phyloP scores from a whole-genome alignment of 2,113 vertebrate species.

The Nettapus auritus region DNA sequence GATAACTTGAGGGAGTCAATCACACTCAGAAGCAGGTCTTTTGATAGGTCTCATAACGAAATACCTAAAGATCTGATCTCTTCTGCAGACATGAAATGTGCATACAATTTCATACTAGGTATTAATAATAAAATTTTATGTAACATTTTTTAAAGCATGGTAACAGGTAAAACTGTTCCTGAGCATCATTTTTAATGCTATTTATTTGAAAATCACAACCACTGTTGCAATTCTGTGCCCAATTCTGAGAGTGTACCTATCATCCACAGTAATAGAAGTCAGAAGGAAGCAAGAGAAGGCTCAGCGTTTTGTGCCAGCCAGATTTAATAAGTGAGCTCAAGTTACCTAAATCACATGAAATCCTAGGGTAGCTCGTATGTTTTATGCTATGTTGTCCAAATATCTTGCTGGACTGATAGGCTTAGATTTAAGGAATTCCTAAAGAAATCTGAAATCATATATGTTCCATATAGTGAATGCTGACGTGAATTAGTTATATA shows the following conservation, averaged over 20 bases:
- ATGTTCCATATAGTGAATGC: neutral
- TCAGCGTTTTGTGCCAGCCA: neutral
- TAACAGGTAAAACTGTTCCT: neutral
- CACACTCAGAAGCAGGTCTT: neutral
- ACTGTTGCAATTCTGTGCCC: neutral
- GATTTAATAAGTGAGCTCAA: neutral
- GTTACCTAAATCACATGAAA: conserved; percentile 20
- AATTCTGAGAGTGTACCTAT: neutral
- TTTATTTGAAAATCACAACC: neutral
- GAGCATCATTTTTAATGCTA: neutral
- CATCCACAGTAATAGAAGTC: neutral
- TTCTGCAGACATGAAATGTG: neutral
- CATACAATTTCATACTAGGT: neutral
- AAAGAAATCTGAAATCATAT: conserved; percentile 29
- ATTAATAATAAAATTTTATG: neutral
- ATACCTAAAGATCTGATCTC: neutral
- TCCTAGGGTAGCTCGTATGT: neutral
- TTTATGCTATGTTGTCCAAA: conserved; percentile 15
- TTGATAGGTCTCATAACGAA: neutral
- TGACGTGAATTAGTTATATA: neutral
- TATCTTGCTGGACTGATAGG: conserved; percentile 21
- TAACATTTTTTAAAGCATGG: neutral
- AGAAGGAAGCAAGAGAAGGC: neutral
- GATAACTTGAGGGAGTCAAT: neutral
- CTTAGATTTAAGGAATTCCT: conserved; percentile 19